These are phyloP conservation scores for Melieria picta DNA, from an alignment of 2,888 invertebrate species.

Conservation along the genomic window DNA sequence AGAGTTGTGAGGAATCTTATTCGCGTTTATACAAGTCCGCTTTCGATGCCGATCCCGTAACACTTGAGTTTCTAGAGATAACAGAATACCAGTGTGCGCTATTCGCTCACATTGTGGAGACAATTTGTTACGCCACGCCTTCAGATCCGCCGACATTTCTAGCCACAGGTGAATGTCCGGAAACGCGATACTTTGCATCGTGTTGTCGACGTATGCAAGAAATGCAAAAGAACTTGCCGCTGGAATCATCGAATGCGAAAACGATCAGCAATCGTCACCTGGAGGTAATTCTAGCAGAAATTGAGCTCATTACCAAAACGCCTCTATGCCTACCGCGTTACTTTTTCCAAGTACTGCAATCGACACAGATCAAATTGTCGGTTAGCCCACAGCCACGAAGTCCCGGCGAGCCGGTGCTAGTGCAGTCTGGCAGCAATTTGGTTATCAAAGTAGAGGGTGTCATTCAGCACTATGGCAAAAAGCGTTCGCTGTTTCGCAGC, in stretches of 20 bases:
- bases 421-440: constrained; percentile 85
- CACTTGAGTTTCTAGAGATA: constrained; percentile 78
- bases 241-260: constrained; percentile 60
- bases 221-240: constrained; percentile 59
- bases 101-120: constrained; percentile 63
- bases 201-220: constrained; percentile 62
- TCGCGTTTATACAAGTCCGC: constrained; percentile 83
- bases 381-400: constrained; percentile 83
- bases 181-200: constrained; percentile 61
- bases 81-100: constrained; percentile 63
- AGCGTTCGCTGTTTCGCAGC: constrained; percentile 75
- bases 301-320: constrained; percentile 72
- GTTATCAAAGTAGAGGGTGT: constrained; percentile 96
- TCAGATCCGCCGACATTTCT: constrained; percentile 62
- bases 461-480: constrained; percentile 75
- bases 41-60: constrained; percentile 85
- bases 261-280: constrained; percentile 67
- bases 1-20: constrained; percentile 77
- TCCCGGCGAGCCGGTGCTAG: constrained; percentile 83
- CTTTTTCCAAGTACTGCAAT: constrained; percentile 85
- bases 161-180: constrained; percentile 62
- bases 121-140: constrained; percentile 63
- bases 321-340: constrained; percentile 79
- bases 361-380: constrained; percentile 82
- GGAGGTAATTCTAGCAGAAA: constrained; percentile 71